Evolutionary conservation across 2,797 vertebrate species (phyloP), one percentile per base, ranked within the genome.

Genomic region (Enteromius unitaeniatus): DNA sequence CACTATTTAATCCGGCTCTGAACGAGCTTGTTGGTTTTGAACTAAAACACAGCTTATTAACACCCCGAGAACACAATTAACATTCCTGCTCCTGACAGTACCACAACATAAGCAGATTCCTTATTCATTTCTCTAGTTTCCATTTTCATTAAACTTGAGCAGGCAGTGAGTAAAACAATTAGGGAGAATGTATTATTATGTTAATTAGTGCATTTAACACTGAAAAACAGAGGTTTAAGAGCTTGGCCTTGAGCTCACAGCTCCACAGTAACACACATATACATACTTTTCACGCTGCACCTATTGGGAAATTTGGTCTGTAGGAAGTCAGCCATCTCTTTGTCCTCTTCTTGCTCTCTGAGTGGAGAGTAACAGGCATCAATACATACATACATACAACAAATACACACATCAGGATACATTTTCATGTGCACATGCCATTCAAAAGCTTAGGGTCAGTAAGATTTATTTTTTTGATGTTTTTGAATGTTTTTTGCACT

Each of bases 331-430:
- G 95, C 94, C 96, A 97, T 97, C 78, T 97, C 97, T 89, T 94
- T 95, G 92, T 97, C 97, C 85, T 97, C 97, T 85, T 97, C 97
- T 90, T 91, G 90, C 88, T 97, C 97, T 90, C 97, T 97, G 90
- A 96, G 89, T 51, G 77, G 78, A 89, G 64, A 80, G 85, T 21
- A 21, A 65, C n/a, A 81, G 14, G 4, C 3, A 11, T 82, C n/a
- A 40, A 40, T 40, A 40, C 37, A 40, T 40, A 40, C 37, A 37
- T 37, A 37, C 34, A 34, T 5, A 34, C 34, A 34, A 49, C 37
- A 47, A 42, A 23, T 26, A 34, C 47, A 37, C 3, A 3, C 15
- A 11, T n/a, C 47, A 47, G 45, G 26, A 79, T 42, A 72, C 37
- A 26, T 45, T 23, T 28, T 64, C 70, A 81, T 65, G 60, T 47